A percentile compares a stretch with the other conserved stretches of the same genome.
Evolutionary conservation across 2,113 vertebrate genomes (phyloP).

Genomic region (Talpa occidentalis): DNA sequence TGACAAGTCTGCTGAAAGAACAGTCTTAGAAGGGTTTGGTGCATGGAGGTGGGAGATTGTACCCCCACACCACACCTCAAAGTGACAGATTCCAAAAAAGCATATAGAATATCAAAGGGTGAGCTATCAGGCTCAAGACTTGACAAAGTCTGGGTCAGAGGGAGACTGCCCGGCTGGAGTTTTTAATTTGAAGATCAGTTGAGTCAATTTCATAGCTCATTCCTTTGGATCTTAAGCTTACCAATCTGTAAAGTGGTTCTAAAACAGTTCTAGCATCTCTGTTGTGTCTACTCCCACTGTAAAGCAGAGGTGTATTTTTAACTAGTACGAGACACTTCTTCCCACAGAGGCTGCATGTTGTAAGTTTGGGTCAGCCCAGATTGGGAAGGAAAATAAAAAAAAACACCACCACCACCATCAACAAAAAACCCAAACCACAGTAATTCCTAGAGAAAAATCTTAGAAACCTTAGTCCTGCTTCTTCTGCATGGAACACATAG

Average conservation of each 20-base stretch:
- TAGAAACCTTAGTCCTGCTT: constrained; percentile 40
- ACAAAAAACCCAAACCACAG: neutral
- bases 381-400: constrained; percentile 31
- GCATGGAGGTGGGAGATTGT: neutral
- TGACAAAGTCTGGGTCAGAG: neutral
- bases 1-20: constrained; percentile 29
- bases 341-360: neutral
- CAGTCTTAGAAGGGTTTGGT: neutral
- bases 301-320: neutral
- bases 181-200: constrained; percentile 30
- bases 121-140: neutral
- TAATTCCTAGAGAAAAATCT: constrained; percentile 27
- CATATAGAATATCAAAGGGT: constrained; percentile 21
- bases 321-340: neutral
- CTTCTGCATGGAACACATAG: neutral
- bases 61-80: neutral
- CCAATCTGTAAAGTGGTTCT: neutral
- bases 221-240: constrained; percentile 14
- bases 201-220: neutral
- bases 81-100: constrained; percentile 42
- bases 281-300: neutral
- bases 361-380: neutral
- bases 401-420: no score
- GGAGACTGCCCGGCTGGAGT: neutral
- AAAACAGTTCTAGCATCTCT: neutral